phyloP scores from a whole-genome alignment of 2,888 invertebrate genomes.

The Trissolcus brochymenae region DNA sequence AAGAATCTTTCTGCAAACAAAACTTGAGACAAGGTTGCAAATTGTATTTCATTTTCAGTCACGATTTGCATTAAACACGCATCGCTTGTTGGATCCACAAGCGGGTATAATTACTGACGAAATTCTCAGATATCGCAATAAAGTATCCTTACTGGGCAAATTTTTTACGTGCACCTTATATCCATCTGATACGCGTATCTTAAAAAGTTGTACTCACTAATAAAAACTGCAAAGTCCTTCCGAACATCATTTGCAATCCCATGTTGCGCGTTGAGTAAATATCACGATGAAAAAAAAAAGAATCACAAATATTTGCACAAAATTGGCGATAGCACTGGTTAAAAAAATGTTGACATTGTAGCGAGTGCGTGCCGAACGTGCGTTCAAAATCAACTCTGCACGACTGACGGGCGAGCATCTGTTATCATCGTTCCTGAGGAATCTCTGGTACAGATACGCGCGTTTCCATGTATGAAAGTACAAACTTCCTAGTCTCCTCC shows the following conservation, averaged over 20 bases:
- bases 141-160: constrained; percentile 5
- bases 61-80: constrained; percentile 10
- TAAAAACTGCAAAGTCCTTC: constrained; percentile 22
- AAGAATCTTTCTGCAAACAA: constrained; percentile 19
- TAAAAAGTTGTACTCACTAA: constrained; percentile 32
- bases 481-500: constrained; percentile 50
- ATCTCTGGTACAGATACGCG: constrained; percentile 34
- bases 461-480: constrained; percentile 26
- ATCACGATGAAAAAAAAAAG: not conserved
- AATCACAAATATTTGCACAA: constrained; percentile 17
- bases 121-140: constrained; percentile 8
- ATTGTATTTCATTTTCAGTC: constrained; percentile 22
- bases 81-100: constrained; percentile 17
- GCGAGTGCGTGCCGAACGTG: constrained; percentile 5
- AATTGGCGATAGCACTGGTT: constrained; percentile 8
- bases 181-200: not conserved
- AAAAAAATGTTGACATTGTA: constrained; percentile 37
- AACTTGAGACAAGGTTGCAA: constrained; percentile 18
- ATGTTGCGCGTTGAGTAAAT: constrained; percentile 2
- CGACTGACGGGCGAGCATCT: constrained; percentile 20
- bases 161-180: constrained; percentile 1
- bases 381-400: constrained; percentile 29
- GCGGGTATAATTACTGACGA: constrained; percentile 28
- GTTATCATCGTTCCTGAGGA: constrained; percentile 49
- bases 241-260: constrained; percentile 14